Conservation (phyloP, 2,888 invertebrate species). For the Epistrophe grossulariae region DNA sequence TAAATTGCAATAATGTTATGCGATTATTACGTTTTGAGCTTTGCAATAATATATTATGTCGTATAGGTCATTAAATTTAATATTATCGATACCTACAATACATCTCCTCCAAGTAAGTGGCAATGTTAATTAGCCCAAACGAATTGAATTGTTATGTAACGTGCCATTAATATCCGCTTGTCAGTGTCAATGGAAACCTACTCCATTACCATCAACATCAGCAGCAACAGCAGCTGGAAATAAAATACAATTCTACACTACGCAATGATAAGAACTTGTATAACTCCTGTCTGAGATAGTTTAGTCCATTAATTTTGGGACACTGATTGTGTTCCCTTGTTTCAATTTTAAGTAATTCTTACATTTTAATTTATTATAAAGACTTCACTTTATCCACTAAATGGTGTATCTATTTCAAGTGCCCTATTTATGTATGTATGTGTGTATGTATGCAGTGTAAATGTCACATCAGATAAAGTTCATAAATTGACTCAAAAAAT, state of each 20-base stretch:
- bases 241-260: slow-evolving; percentile 23
- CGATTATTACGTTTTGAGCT: not conserved
- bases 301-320: slow-evolving; percentile 46
- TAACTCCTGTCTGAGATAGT: not conserved
- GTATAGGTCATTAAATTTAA: slow-evolving; percentile 17
- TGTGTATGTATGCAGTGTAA: not conserved
- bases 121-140: slow-evolving; percentile 51
- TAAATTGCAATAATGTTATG: not conserved
- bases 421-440: not conserved
- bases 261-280: slow-evolving; percentile 41
- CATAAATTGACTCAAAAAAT: slow-evolving; percentile 50
- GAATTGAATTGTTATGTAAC: slow-evolving; percentile 48
- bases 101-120: slow-evolving; percentile 13
- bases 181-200: not conserved
- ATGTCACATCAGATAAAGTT: slow-evolving; percentile 59
- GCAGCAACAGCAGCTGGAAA: not conserved
- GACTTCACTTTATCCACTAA: not conserved
- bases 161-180: slow-evolving; percentile 10
- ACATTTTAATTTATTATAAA: slow-evolving; percentile 17
- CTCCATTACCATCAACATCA: not conserved
- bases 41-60: not conserved
- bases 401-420: slow-evolving; percentile 1
- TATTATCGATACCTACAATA: slow-evolving; percentile 5
- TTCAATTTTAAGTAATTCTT: slow-evolving; percentile 25
- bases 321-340: slow-evolving; percentile 40